Base-by-base conservation (phyloP, 2,113 vertebrate species). In the Prochilodus magdalenae region DNA sequence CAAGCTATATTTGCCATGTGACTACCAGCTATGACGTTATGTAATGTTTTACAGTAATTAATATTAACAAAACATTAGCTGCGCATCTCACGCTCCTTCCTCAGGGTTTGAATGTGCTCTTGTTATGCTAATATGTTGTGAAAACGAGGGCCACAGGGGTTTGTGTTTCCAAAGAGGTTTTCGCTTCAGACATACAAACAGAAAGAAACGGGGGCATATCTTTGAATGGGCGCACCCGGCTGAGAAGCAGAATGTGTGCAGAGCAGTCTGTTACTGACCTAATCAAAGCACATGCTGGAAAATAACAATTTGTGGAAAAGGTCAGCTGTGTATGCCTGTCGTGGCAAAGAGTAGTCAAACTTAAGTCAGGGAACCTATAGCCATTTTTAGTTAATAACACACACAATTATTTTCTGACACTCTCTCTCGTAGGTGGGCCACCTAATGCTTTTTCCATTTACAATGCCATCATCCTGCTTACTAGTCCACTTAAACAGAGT, bases 11-110 rank as follows among this genome's bases (percentile, higher is more conserved):
- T 87, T 88, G 84, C 75, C 65, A 0, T 77, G 84, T 72, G 75
- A 80, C 87, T 86, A 30, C 14, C 5, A 74, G 90, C 83, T 79
- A 77, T 49, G 30, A 33, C 72, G 26, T 90, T 90, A 73, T 82
- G 75, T 87, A 87, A 90, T 30, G 60, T 57, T 71, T 87, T 90
- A 87, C 82, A 88, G 90, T 91, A 92, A 91, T 93, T 90, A 90
- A 86, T 88, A 89, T 92, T 87, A 88, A 86, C 78, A 90, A 60
- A 90, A 91, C 90, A 91, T 90, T 89, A 90, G 86, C 87, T 85
- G 86, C 13, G 75, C 84, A 71, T 87, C 47, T 36, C 20, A 44
- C 60, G 27, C 69, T 72, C 65, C 36, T 76, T 83, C 85, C 77
- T 88, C 57, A 40, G 86, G 84, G 82, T 63, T 75, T 83, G 79